Base-by-base conservation (phyloP, 2,888 invertebrate species). In the Eledona agricola region DNA sequence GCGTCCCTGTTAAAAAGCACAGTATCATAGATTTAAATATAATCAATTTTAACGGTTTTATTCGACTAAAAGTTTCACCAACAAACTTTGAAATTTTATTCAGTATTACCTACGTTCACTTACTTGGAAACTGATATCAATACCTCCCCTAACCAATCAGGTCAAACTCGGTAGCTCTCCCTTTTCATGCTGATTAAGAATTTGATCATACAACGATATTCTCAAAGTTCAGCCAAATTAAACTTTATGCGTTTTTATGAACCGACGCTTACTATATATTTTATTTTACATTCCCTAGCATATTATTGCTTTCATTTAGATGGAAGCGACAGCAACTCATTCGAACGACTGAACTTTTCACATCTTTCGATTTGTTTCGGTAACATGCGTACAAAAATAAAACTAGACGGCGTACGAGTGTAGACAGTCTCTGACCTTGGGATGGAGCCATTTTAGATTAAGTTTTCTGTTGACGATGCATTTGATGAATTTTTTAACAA, bases 121-220 rank as follows among this genome's bases (percentile, higher is more conserved):
- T 37, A 35, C 53, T 57, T 58, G 53, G 55, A 53, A 40, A 54
- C 50, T 52, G 54, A 57, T 60, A 52, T 57, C 53, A 51, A 43
- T 51, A 29, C 49, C 43, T 29, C 52, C 52, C 26, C 54, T 45
- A 55, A 49, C 58, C 60, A 57, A 55, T 59, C 57, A 51, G 50
- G 47, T 55, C 55, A 58, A 52, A 56, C 55, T 32, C 40, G 55
- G 51, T 57, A 52, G 56, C 57, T 59, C 53, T 57, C 51, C 55
- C 55, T 56, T 58, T 57, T 57, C 49, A 60, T 58, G 55, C 57
- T 60, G 58, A 60, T 60, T 58, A 59, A 57, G 54, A 55, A 55
- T 57, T 55, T 49, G 52, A 58, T 50, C 52, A 51, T 51, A 58
- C 56, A 53, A 60, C 46, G 56, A 52, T 57, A 58, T 54, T 58